Percentiles rank a stretch among this genome's conserved stretches.
phyloP scores from a whole-genome alignment of 2,888 invertebrate genomes.

The Hyppa rectilinea region DNA sequence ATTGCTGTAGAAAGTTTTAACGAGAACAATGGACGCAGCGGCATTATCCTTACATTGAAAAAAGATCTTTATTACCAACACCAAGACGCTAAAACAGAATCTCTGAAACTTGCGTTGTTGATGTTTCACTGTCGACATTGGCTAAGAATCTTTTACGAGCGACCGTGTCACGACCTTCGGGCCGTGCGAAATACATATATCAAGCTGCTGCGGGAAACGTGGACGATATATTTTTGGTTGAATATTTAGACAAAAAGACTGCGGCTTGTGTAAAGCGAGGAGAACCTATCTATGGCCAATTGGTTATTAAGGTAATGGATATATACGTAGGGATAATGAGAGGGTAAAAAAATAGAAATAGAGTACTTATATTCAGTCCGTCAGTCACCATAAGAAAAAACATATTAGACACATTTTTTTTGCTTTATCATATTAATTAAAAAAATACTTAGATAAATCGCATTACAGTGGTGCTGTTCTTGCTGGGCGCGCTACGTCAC shows the following conservation, averaged over 20 bases:
- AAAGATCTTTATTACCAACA: neutral
- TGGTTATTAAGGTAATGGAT: too few relatives aligned
- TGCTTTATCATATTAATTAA: too few relatives aligned
- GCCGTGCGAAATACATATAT: slow-evolving; percentile 12
- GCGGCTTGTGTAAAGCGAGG: neutral
- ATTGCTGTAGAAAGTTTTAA: too few relatives aligned
- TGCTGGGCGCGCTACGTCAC: too few relatives aligned
- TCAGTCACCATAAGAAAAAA: too few relatives aligned
- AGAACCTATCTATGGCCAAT: neutral
- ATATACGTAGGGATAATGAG: too few relatives aligned
- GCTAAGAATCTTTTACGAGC: slow-evolving; percentile 43
- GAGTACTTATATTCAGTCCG: too few relatives aligned
- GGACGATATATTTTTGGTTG: slow-evolving; percentile 11
- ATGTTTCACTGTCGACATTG: slow-evolving; percentile 21
- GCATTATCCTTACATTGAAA: neutral
- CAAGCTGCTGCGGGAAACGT: neutral
- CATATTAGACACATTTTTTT: too few relatives aligned
- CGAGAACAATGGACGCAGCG: too few relatives aligned
- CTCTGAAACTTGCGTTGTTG: slow-evolving; percentile 8
- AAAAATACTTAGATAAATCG: too few relatives aligned
- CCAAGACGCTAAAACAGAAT: neutral
- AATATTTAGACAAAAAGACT: slow-evolving; percentile 34
- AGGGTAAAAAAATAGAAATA: too few relatives aligned
- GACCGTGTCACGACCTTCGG: slow-evolving; percentile 2
- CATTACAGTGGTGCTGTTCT: too few relatives aligned